A percentile compares a stretch with the other conserved stretches of the same genome.
phyloP scores from a whole-genome alignment of 2,113 vertebrate genomes.

The Vulpes vulpes region DNA sequence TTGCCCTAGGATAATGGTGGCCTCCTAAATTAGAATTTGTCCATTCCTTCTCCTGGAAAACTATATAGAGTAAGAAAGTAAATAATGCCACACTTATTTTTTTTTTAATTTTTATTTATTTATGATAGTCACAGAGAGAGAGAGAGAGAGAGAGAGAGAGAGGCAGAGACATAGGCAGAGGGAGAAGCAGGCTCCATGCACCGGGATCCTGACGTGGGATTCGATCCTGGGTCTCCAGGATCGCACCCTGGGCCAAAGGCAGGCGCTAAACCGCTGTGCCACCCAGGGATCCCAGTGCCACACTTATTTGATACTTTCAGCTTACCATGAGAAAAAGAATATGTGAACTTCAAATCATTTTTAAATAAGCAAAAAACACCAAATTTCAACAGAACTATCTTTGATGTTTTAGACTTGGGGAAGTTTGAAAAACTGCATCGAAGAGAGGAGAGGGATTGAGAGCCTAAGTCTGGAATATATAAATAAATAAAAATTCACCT shows the following conservation, averaged over 20 bases:
- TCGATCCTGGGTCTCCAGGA: too few species aligned
- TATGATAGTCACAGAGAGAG: too few species aligned
- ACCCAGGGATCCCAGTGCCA: too few species aligned
- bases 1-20: neutral
- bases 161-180: too few species aligned
- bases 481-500: neutral
- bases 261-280: too few species aligned
- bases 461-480: neutral
- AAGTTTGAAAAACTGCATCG: conserved; percentile 38
- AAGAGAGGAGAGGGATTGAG: neutral
- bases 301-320: neutral
- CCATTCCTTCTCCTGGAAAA: neutral
- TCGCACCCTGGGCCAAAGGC: too few species aligned
- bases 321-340: neutral
- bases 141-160: too few species aligned
- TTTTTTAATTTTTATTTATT: too few species aligned
- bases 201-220: too few species aligned
- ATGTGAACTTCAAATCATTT: conserved; percentile 14
- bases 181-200: too few species aligned
- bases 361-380: conserved; percentile 44
- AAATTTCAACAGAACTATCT: conserved; percentile 1
- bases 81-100: neutral
- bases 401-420: neutral
- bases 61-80: neutral
- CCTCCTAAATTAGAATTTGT: conserved; percentile 26